These are phyloP conservation scores for Scatophagus argus DNA, from an alignment of 2,113 vertebrate species.

Conservation along the genomic window DNA sequence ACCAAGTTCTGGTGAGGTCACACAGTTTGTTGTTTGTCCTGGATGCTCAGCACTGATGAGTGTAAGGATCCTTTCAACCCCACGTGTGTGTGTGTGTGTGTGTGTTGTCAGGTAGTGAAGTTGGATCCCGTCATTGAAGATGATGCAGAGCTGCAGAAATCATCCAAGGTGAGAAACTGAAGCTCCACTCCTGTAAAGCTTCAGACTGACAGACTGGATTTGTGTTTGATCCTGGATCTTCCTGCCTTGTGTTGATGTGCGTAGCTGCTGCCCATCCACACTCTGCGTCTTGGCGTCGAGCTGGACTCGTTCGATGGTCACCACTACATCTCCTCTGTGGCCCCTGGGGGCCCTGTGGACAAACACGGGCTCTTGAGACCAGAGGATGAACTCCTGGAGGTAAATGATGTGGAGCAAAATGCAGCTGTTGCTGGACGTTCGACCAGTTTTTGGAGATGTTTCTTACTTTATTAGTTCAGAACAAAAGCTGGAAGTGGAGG, in stretches of 20 bases:
- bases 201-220: not conserved
- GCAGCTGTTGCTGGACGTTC: not conserved
- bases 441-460: not conserved
- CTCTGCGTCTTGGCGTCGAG: slow-evolving; percentile 93
- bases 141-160: slow-evolving; percentile 93
- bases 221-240: not conserved
- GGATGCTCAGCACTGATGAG: not conserved
- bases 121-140: slow-evolving; percentile 91
- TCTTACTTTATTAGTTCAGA: not conserved
- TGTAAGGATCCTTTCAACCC: too few species aligned
- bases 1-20: slow-evolving; percentile 91
- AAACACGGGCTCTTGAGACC: slow-evolving; percentile 86
- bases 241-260: not conserved
- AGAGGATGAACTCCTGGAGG: slow-evolving; percentile 97
- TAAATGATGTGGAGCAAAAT: slow-evolving; percentile 61
- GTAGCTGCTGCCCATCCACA: slow-evolving; percentile 94
- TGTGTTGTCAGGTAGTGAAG: slow-evolving; percentile 86
- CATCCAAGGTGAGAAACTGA: slow-evolving; percentile 91
- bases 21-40: not conserved
- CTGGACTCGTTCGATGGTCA: slow-evolving; percentile 96
- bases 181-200: not conserved
- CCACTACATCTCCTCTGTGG: slow-evolving; percentile 95
- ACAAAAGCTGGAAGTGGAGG: not conserved
- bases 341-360: slow-evolving; percentile 89
- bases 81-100: slow-evolving; percentile 33